Evolutionary conservation across 1,140 invertebrate species (phyloP).

Genomic region (Caerostris extrusa): DNA sequence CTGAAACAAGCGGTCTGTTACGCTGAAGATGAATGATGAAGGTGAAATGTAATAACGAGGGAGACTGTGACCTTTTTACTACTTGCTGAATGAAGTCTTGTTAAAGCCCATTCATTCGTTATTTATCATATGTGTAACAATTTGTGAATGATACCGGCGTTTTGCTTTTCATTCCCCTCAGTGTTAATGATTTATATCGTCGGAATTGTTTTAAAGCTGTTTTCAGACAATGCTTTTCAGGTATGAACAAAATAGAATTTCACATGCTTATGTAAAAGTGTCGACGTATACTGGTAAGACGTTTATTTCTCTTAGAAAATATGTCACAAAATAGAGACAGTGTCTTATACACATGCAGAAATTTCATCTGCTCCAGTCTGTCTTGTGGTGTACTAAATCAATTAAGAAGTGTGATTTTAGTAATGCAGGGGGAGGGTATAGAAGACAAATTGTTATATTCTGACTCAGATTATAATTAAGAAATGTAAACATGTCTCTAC

Average conservation of each 20-base stretch:
- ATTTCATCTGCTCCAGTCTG: too few species aligned
- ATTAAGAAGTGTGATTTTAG: too few species aligned
- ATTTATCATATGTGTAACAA: constrained; percentile 9
- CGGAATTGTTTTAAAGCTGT: neutral
- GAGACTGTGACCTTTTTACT: constrained; percentile 4
- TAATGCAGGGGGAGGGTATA: too few species aligned
- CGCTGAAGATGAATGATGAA: constrained; percentile 27
- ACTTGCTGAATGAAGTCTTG: neutral
- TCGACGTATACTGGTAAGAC: too few species aligned
- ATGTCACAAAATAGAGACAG: too few species aligned
- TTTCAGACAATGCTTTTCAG: neutral
- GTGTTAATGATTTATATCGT: neutral
- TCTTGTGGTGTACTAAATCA: too few species aligned
- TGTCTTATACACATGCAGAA: too few species aligned
- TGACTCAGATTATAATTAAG: too few species aligned
- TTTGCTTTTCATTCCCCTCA: neutral
- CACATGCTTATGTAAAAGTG: neutral
- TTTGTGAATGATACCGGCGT: neutral
- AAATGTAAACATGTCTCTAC: too few species aligned
- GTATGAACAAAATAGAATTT: neutral
- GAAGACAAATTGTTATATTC: too few species aligned
- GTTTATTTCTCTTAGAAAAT: too few species aligned
- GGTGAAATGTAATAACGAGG: constrained; percentile 29
- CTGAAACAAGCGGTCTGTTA: constrained; percentile 1
- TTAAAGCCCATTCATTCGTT: neutral